Conservation (phyloP, 2,797 vertebrate genomes). For the Pangasius larnaudii region DNA sequence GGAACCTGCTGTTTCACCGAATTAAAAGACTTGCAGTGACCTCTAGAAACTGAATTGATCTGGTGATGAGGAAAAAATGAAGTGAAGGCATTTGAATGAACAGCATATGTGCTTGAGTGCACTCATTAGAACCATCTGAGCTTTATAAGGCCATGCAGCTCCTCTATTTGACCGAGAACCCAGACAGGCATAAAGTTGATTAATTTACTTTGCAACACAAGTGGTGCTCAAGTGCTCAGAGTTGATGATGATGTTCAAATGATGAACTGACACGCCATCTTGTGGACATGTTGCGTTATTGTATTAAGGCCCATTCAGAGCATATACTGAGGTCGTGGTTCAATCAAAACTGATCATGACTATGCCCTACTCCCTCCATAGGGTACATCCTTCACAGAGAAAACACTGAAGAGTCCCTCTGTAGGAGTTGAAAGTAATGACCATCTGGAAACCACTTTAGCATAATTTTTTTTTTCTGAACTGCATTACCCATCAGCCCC, state of each 20-base stretch:
- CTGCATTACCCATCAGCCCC: no score
- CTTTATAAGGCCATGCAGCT: conserved; percentile 51
- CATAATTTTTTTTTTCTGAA: neutral
- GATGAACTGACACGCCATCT: conserved; percentile 52
- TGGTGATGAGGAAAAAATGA: conserved; percentile 52
- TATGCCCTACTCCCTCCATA: neutral
- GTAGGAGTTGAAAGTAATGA: neutral
- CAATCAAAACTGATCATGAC: neutral
- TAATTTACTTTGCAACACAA: conserved; percentile 50
- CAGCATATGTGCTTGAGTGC: conserved; percentile 55
- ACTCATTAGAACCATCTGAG: conserved; percentile 57
- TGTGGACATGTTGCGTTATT: conserved; percentile 37
- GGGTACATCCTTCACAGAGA: neutral
- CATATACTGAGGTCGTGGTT: neutral
- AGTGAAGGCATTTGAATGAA: conserved; percentile 52
- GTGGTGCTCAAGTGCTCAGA: conserved; percentile 38
- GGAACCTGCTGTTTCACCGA: conserved; percentile 46
- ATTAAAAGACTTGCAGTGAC: conserved; percentile 55
- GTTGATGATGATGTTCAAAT: conserved; percentile 46
- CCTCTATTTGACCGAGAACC: conserved; percentile 52
- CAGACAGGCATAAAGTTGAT: conserved; percentile 60
- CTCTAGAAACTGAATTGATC: conserved; percentile 56
- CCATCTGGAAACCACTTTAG: neutral
- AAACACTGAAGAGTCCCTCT: neutral
- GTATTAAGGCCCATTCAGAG: neutral